Evolutionary conservation across 2,888 invertebrate species (phyloP).

Genomic region (Nineta flava): DNA sequence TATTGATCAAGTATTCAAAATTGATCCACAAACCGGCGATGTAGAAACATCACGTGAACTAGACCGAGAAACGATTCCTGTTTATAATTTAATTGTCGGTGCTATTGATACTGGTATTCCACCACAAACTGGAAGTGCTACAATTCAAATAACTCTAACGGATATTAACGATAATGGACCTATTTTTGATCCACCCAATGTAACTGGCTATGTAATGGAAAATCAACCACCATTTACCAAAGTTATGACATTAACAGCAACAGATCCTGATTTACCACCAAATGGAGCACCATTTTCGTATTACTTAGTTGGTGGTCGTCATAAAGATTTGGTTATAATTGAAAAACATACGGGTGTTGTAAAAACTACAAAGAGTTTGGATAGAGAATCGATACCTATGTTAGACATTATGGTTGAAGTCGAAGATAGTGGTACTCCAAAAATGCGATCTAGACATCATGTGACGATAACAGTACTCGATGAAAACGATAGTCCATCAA

Average conservation of each 20-base stretch:
- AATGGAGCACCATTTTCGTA: constrained; percentile 86
- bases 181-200: constrained; percentile 51
- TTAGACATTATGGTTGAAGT: constrained; percentile 67
- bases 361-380: constrained; percentile 60
- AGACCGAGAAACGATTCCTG: constrained; percentile 64
- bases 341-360: constrained; percentile 69
- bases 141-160: constrained; percentile 59
- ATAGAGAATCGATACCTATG: constrained; percentile 63
- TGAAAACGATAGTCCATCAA: constrained; percentile 83
- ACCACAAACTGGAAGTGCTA: constrained; percentile 82
- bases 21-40: constrained; percentile 73
- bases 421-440: constrained; percentile 73
- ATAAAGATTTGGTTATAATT: constrained; percentile 57
- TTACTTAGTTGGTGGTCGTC: constrained; percentile 58
- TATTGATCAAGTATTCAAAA: constrained; percentile 65
- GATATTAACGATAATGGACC: constrained; percentile 94
- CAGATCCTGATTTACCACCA: constrained; percentile 76
- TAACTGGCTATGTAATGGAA: constrained; percentile 66
- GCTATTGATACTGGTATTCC: constrained; percentile 81
- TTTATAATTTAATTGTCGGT: constrained; percentile 63
- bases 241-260: constrained; percentile 71
- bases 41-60: constrained; percentile 59
- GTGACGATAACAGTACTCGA: constrained; percentile 65
- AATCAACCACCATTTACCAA: constrained; percentile 73
- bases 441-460: constrained; percentile 65